Evolutionary conservation across 2,113 vertebrate genomes (phyloP).

Genomic region (Hyla sarda): DNA sequence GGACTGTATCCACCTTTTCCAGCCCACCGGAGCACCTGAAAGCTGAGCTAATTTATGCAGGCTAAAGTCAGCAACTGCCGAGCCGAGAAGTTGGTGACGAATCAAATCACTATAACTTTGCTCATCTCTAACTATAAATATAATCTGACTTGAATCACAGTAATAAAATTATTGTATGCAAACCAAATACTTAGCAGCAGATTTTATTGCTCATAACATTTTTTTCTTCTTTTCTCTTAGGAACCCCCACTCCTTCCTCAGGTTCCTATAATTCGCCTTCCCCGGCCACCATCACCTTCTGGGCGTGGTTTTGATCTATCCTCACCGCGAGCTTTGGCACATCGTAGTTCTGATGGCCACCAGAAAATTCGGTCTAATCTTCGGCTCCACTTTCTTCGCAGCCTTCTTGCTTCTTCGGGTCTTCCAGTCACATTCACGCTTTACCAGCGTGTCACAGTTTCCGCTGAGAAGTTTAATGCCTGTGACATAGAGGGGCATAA

Average conservation of each 20-base stretch:
- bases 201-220: background rate
- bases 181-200: too few relatives aligned
- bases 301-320: conserved; percentile 81
- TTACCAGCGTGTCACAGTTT: conserved; percentile 79
- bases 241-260: conserved; percentile 41
- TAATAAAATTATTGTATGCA: too few relatives aligned
- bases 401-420: conserved; percentile 77
- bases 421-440: conserved; percentile 77
- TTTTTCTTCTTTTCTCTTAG: background rate
- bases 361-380: conserved; percentile 75
- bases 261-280: conserved; percentile 43
- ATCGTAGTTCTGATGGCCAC: conserved; percentile 60
- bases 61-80: too few relatives aligned
- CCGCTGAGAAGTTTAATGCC: conserved; percentile 77
- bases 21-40: too few relatives aligned
- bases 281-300: conserved; percentile 42
- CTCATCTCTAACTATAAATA: too few relatives aligned
- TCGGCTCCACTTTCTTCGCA: conserved; percentile 84
- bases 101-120: too few relatives aligned
- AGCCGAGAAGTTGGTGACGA: too few relatives aligned
- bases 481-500: conserved; percentile 86
- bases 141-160: too few relatives aligned
- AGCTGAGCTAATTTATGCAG: too few relatives aligned
- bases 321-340: conserved; percentile 52
- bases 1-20: too few relatives aligned